Evolutionary conservation across 2,113 vertebrate genomes (phyloP).

Genomic region (Leptobrachium leishanense): DNA sequence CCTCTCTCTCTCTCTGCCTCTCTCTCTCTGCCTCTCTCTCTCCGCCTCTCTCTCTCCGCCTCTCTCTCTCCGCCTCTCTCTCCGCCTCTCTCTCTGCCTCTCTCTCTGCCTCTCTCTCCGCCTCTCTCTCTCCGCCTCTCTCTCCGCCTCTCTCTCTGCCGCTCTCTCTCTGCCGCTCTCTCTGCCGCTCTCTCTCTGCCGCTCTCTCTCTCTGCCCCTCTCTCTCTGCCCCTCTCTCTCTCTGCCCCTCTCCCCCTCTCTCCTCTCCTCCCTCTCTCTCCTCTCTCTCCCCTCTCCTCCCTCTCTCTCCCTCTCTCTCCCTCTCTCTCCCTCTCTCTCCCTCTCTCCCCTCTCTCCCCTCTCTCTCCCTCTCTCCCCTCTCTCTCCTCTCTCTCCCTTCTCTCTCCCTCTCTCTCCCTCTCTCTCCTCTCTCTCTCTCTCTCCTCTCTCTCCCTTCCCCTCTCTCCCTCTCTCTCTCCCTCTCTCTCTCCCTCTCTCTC

Average conservation of each 20-base stretch:
- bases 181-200: no score
- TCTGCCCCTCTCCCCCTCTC: neutral
- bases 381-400: constrained; percentile 43
- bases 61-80: constrained; percentile 31
- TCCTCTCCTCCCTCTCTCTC: constrained; percentile 12
- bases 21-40: neutral
- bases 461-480: neutral
- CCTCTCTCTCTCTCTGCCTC: neutral
- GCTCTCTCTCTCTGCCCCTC: no score
- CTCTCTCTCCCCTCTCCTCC: constrained; percentile 17
- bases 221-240: no score
- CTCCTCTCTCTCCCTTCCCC: neutral
- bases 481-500: neutral
- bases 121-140: neutral
- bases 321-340: neutral
- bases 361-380: neutral
- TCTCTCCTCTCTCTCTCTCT: constrained; percentile 19
- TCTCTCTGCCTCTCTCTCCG: neutral
- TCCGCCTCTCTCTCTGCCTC: neutral
- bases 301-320: neutral
- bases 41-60: constrained; percentile 14
- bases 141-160: neutral
- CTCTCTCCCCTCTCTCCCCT: neutral
- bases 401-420: constrained; percentile 42
- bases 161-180: no score